A percentile compares a stretch with the other conserved stretches of the same genome.
phyloP scores from a whole-genome alignment of 2,888 invertebrate species.

The Dynastes grantii region DNA sequence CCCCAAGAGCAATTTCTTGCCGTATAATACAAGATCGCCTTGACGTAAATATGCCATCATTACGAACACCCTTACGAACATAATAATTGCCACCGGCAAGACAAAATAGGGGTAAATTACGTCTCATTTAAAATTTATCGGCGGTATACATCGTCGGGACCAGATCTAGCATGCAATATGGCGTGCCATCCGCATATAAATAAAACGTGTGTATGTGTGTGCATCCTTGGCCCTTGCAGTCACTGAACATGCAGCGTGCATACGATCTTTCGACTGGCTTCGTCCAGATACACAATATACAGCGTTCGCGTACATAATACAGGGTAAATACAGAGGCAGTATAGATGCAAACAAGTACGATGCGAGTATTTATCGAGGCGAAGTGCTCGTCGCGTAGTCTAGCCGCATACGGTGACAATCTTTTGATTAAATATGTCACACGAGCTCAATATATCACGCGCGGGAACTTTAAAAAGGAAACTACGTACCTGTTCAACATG shows the following conservation, averaged over 20 bases:
- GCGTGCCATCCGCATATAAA: conserved; percentile 32
- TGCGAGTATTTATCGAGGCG: not conserved
- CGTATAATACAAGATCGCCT: conserved; percentile 11
- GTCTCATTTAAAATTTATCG: conserved; percentile 46
- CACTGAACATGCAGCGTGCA: conserved; percentile 6
- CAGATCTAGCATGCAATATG: conserved; percentile 18
- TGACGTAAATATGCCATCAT: conserved; percentile 23
- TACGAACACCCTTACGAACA: conserved; percentile 38
- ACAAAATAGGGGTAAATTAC: conserved; percentile 38
- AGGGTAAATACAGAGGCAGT: not conserved
- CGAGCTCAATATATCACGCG: conserved; percentile 9
- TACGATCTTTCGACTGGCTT: not conserved
- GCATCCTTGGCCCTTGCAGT: conserved; percentile 36
- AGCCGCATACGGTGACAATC: conserved; percentile 5
- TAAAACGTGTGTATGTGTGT: conserved; percentile 5
- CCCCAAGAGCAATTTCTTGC: not conserved
- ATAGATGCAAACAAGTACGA: conserved; percentile 5
- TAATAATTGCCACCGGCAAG: conserved; percentile 28
- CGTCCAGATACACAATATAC: not conserved
- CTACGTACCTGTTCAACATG: conserved; percentile 3
- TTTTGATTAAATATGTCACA: conserved; percentile 22
- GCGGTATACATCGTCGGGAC: conserved; percentile 16
- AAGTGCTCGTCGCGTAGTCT: not conserved
- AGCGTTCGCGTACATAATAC: conserved; percentile 4
- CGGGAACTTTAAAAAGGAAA: conserved; percentile 5